phyloP scores from a whole-genome alignment of 2,113 vertebrate species.

The Perognathus longimembris region DNA sequence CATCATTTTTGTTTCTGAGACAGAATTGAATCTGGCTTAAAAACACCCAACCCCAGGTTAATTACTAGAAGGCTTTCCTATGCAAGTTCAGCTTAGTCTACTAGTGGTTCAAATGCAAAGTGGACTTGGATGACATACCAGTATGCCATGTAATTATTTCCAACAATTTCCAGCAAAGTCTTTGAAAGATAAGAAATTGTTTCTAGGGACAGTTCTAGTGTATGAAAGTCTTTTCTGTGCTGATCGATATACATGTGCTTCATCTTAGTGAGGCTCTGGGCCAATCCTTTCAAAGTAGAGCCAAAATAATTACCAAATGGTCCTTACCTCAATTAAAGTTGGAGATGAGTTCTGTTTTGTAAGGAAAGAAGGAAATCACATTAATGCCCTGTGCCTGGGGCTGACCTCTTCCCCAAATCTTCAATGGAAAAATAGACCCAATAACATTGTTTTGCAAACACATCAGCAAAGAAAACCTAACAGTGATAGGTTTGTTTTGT shows the following conservation, averaged over 20 bases:
- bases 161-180: conserved; percentile 48
- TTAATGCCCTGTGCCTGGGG: not conserved
- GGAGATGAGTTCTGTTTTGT: not conserved
- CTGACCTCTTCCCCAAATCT: not conserved
- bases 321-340: conserved; percentile 23
- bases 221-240: conserved; percentile 23
- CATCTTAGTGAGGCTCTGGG: not conserved
- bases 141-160: conserved; percentile 58
- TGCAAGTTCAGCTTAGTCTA: conserved; percentile 55
- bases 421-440: conserved; percentile 31
- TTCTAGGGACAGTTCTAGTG: conserved; percentile 19
- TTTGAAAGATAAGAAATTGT: conserved; percentile 42
- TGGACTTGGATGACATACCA: conserved; percentile 26
- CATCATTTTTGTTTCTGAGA: conserved; percentile 62
- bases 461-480: conserved; percentile 49
- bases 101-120: conserved; percentile 56
- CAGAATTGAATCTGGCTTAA: conserved; percentile 65
- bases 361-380: conserved; percentile 14
- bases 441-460: conserved; percentile 10
- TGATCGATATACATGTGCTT: not conserved
- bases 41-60: conserved; percentile 59
- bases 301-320: conserved; percentile 48
- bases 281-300: conserved; percentile 34
- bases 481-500: conserved; percentile 12
- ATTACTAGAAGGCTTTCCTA: conserved; percentile 44